A percentile compares a stretch with the other conserved stretches of the same genome.
These are phyloP conservation scores for Scaptomyza reducta DNA, from an alignment of 2,888 invertebrate genomes.

Conservation along the genomic window DNA sequence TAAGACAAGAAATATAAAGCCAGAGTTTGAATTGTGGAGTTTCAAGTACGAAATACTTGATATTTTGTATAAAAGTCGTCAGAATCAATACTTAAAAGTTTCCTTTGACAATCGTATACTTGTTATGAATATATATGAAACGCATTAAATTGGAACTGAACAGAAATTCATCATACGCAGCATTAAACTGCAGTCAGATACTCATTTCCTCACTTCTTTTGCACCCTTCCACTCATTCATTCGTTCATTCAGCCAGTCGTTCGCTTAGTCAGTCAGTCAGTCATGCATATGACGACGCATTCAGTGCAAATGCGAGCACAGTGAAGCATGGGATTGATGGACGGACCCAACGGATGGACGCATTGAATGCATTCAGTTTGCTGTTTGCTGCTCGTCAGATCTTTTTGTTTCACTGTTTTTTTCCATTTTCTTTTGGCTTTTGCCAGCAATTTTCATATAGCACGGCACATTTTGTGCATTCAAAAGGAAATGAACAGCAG, in stretches of 20 bases:
- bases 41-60: too few species aligned
- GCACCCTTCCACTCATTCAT: conserved; percentile 2
- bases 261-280: conserved; percentile 37
- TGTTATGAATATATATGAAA: conserved; percentile 1
- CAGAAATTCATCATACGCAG: conserved; percentile 57
- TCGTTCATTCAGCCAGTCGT: conserved; percentile 7
- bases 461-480: conserved; percentile 61
- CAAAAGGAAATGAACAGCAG: conserved; percentile 71
- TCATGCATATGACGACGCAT: conserved; percentile 55
- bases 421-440: conserved; percentile 32
- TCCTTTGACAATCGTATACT: not conserved
- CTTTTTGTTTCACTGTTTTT: conserved; percentile 23
- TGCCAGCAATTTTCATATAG: conserved; percentile 48
- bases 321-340: conserved; percentile 24
- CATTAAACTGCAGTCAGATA: conserved; percentile 26
- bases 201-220: conserved; percentile 10
- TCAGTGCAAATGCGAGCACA: conserved; percentile 33
- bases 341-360: conserved; percentile 33
- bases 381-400: conserved; percentile 28
- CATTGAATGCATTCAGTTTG: conserved; percentile 48
- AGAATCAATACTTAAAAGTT: not conserved
- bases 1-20: too few species aligned
- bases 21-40: too few species aligned
- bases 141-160: conserved; percentile 14
- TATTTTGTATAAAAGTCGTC: too few species aligned